Base-by-base conservation (phyloP, 2,888 invertebrate species). In the Chelonus formosanus region DNA sequence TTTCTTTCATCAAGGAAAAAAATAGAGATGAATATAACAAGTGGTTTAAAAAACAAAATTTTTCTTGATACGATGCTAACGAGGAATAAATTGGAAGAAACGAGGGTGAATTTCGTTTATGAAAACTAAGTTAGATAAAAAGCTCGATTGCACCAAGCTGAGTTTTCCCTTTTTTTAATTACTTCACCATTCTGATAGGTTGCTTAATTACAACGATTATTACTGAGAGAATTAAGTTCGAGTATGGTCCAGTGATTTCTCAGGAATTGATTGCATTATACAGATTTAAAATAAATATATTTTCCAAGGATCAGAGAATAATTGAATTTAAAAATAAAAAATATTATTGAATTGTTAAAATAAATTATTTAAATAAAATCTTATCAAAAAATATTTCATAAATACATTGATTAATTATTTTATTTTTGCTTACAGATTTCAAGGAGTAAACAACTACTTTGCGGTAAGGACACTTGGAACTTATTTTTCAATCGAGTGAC, bases 61-160 rank as follows among this genome's bases (percentile, higher is more conserved):
- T 68, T 67, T 56, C 53, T 62, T 62, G 48, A 55, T 45, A 47
- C 56, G 48, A n/a, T 65, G 58, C 60, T 71, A 72, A 72, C 68
- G 67, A 70, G 71, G 63, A 64, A 68, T 65, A 71, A 70, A 72
- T 72, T 71, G 68, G 70, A 68, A 20, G 20, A 20, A 20, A 20
- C 20, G 20, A 20, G 20, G 20, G 20, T 20, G 20, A 20, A 20
- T 20, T 20, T 20, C 20, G 20, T 20, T 20, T 20, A 20, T 8
- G 32, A 7, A 36, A 43, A 34, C 32, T 31, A 32, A 20, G 32
- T 61, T 52, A 48, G 47, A 61, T 20, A 20, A n/a, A 52, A 50
- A 55, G 62, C 36, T 67, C 44, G 53, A 53, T 50, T 10, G n/a
- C 56, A 43, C 36, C 64, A 32, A n/a, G 54, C 52, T 48, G 48